These are phyloP conservation scores for Ormyrus nitidulus DNA, from an alignment of 2,888 invertebrate species.

Conservation along the genomic window DNA sequence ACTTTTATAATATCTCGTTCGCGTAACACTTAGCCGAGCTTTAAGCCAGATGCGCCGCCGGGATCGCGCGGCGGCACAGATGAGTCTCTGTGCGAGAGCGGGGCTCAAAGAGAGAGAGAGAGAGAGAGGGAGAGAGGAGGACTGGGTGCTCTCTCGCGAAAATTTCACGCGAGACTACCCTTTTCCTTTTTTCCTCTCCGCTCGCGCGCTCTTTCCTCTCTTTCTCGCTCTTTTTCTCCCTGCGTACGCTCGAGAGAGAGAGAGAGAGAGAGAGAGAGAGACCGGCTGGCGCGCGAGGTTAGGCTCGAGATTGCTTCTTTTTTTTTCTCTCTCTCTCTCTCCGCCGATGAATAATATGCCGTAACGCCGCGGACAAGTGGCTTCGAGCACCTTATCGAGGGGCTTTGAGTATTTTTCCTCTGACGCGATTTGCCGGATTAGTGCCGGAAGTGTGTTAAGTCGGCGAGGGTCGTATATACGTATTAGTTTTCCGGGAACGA, in stretches of 20 bases:
- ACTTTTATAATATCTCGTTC: constrained; percentile 51
- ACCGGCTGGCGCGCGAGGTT: not conserved
- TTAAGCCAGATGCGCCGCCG: constrained; percentile 51
- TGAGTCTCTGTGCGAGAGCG: constrained; percentile 46
- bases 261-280: not conserved
- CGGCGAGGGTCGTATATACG: too few relatives aligned
- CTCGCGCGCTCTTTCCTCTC: not conserved
- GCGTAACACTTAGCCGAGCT: constrained; percentile 59
- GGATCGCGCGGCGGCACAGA: constrained; percentile 52
- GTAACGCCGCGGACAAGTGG: too few relatives aligned
- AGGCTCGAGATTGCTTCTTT: not conserved
- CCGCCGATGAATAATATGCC: too few relatives aligned
- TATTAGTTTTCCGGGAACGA: too few relatives aligned
- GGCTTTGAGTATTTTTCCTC: not conserved
- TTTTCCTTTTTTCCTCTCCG: constrained; percentile 17
- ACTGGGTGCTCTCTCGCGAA: constrained; percentile 20
- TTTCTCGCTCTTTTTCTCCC: not conserved
- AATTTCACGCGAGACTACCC: constrained; percentile 50
- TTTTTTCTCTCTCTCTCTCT: not conserved
- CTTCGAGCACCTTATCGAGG: constrained; percentile 6
- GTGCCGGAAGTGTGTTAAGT: too few relatives aligned
- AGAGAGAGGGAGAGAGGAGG: not conserved
- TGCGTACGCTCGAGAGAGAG: constrained; percentile 1
- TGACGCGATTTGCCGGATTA: too few relatives aligned
- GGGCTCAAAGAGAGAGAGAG: constrained; percentile 5